Conservation (phyloP, 2,888 invertebrate genomes). For the Metallyticus violacea region DNA sequence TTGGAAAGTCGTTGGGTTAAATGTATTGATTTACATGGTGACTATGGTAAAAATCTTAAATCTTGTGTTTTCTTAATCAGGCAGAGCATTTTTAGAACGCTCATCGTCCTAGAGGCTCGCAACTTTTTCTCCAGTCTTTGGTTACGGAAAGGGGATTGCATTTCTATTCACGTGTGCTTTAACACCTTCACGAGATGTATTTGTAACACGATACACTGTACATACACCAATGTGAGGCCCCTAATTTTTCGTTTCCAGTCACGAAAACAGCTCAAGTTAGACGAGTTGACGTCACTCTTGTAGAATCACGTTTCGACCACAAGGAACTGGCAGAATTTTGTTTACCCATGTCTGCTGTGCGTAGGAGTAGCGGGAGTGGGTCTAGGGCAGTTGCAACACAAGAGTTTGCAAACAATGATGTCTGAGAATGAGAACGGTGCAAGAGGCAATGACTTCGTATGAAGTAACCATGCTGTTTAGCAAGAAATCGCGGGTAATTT, state of each 20-base stretch:
- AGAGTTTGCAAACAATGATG: background rate
- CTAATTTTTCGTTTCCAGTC: background rate
- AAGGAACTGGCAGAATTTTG: background rate
- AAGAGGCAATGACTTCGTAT: too few species aligned
- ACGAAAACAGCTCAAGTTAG: background rate
- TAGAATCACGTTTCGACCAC: background rate
- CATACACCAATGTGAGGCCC: too few species aligned
- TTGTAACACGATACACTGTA: background rate
- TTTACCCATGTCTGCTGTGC: background rate
- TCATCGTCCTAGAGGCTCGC: too few species aligned
- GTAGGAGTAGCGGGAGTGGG: background rate
- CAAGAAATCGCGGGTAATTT: background rate
- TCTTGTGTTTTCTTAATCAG: too few species aligned
- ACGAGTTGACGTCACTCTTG: background rate
- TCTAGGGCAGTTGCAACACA: background rate
- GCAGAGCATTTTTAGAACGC: too few species aligned
- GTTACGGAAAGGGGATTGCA: background rate
- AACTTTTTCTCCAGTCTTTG: too few species aligned
- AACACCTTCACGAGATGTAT: background rate
- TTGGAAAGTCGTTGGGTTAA: too few species aligned
- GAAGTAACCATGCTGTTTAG: background rate
- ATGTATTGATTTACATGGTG: too few species aligned
- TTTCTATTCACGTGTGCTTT: background rate
- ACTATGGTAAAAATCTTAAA: too few species aligned
- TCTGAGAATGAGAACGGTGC: background rate